Base-by-base conservation (phyloP, 35 echinoderm and acorn worm genomes). In the Lytechinus pictus region DNA sequence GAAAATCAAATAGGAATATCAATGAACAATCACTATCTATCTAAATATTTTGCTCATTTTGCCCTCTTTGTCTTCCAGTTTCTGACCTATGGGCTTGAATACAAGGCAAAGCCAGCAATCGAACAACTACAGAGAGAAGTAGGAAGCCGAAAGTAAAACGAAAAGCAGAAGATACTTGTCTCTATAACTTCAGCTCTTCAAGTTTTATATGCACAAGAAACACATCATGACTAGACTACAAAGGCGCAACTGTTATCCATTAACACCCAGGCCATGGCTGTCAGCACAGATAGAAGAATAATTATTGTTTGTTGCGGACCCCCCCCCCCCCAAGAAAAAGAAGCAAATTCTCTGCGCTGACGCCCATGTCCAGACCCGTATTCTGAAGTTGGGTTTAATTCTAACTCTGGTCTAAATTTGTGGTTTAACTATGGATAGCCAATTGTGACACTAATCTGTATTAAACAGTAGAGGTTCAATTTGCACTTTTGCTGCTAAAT, bases 91-190 rank as follows among this genome's bases (percentile, higher is more conserved):
- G 52, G 52, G 11, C 88, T 52, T 10, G 52, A 90, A 21, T 90
- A 90, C 27, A 90, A 54, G 88, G 52, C 29, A 44, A 90, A 90
- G 11, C 88, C 88, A 44, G 88, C 52, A 5, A 90, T 90, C 52
- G 88, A 90, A 54, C 29, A 90, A 54, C 88, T 90, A 52, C 88
- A 90, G 88, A 90, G 88, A 44, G 88, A 90, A 90, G 27, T 90
- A 54, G 88, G 88, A 9, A 90, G 88, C 88, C 88, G 88, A 44
- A 90, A 90, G 88, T 90, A 90, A 54, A 13, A 9, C 4, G 19
- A 7, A 16, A 79, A 7, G 66, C 66, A 79, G 16, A 79, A 5
- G 66, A 79, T 24, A 79, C 19, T 3, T 0, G 14, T 71, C 61
- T 71, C 61, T 21, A 79, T 6, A 24, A 79, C 16, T 79, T 44